Percentiles rank a stretch among this genome's conserved stretches.
Conservation (phyloP, 2,113 vertebrate genomes). For the Aegotheles bennettii region DNA sequence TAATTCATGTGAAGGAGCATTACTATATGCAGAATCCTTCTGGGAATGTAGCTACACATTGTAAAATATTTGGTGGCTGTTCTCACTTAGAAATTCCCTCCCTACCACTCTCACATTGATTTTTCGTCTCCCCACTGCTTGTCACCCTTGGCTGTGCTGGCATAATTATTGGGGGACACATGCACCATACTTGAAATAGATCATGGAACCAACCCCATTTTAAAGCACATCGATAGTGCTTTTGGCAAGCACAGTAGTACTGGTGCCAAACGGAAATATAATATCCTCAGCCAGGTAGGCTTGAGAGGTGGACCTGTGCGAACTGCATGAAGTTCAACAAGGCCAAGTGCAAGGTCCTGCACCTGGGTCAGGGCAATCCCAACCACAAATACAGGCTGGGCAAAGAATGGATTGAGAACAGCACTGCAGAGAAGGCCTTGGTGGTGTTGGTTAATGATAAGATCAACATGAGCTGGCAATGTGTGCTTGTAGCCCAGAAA, state of each 20-base stretch:
- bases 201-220: not conserved
- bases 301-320: too few relatives aligned
- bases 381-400: too few relatives aligned
- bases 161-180: not conserved
- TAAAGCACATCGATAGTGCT: not conserved
- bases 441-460: too few relatives aligned
- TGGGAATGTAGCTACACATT: not conserved
- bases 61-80: not conserved
- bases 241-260: not conserved
- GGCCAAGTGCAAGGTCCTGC: too few relatives aligned
- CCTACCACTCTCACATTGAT: not conserved
- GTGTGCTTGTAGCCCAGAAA: too few relatives aligned
- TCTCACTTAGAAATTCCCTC: not conserved
- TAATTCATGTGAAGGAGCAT: not conserved
- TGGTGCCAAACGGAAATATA: not conserved
- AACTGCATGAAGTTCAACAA: too few relatives aligned
- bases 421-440: too few relatives aligned
- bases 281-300: not conserved
- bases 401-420: too few relatives aligned
- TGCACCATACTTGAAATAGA: not conserved
- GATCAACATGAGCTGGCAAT: too few relatives aligned
- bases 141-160: not conserved
- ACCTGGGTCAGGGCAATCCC: too few relatives aligned
- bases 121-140: not conserved
- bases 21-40: not conserved